phyloP scores from a whole-genome alignment of 2,888 invertebrate genomes.

The Acholoe squamosa region DNA sequence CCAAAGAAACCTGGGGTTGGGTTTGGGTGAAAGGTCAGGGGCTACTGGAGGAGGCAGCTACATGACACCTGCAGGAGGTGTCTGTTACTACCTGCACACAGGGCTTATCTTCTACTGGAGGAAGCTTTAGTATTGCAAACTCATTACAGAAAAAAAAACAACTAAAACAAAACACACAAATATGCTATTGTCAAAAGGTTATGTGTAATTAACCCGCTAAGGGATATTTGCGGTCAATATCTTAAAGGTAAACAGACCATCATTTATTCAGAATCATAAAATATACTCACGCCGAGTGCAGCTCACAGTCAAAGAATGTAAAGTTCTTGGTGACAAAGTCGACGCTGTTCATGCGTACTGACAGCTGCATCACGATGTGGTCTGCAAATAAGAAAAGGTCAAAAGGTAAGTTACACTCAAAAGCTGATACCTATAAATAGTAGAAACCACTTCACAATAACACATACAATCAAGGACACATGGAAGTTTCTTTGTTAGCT shows the following conservation, averaged over 20 bases:
- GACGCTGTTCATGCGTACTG: slow-evolving; percentile 92
- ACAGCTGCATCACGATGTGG: slow-evolving; percentile 96
- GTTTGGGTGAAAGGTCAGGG: background rate
- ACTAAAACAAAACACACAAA: background rate
- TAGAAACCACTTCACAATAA: too few relatives aligned
- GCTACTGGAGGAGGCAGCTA: background rate
- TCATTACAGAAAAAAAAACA: background rate
- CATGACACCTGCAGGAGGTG: background rate
- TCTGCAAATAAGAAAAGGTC: slow-evolving; percentile 85
- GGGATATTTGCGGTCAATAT: background rate
- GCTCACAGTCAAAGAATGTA: slow-evolving; percentile 99
- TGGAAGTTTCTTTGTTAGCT: too few relatives aligned
- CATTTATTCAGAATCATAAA: background rate
- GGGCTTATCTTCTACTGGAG: background rate
- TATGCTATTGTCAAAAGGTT: background rate
- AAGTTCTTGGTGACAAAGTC: slow-evolving; percentile 98
- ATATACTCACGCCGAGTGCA: slow-evolving; percentile 90
- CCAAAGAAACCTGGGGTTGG: background rate
- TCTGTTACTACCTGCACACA: background rate
- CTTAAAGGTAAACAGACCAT: too few relatives aligned
- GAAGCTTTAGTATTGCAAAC: slow-evolving; percentile 19
- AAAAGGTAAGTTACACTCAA: background rate
- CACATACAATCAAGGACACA: too few relatives aligned
- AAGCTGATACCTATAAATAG: too few relatives aligned
- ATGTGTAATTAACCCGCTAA: background rate